Conservation (phyloP, 35 echinoderm and acorn worm genomes). For the Stichopus chloronotus region DNA sequence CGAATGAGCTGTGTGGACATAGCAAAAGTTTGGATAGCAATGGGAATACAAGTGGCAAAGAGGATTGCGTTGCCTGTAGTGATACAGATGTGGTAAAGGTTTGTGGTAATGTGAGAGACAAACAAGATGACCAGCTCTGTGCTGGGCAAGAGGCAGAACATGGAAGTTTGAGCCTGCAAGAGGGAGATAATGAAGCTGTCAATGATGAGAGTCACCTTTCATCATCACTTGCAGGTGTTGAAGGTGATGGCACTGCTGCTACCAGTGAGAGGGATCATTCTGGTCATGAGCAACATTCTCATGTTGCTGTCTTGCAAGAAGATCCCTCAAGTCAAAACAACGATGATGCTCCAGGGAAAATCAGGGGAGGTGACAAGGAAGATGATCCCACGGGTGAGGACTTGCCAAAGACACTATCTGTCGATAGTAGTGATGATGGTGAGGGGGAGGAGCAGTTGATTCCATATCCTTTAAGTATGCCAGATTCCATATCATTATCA, state of each 20-base stretch:
- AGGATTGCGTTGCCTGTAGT: no score
- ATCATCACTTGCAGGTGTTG: neutral
- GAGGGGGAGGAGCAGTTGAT: conserved; percentile 5
- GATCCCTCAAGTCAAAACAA: neutral
- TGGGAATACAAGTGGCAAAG: neutral
- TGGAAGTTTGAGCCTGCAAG: neutral
- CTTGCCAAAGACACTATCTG: neutral
- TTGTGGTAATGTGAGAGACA: no score
- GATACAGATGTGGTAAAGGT: no score
- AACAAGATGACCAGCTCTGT: neutral
- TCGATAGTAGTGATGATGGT: neutral
- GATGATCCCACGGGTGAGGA: neutral
- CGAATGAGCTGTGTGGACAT: neutral
- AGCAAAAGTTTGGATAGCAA: neutral
- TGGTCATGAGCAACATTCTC: neutral
- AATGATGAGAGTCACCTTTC: neutral
- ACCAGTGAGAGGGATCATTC: neutral
- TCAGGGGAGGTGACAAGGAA: neutral
- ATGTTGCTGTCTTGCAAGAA: neutral
- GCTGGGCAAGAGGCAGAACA: neutral
- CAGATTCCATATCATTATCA: conserved; percentile 16
- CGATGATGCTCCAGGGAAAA: neutral
- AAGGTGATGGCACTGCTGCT: neutral
- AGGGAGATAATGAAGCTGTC: neutral
- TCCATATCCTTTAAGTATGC: conserved; percentile 26